phyloP scores from a whole-genome alignment of 2,888 invertebrate species.

The Stratiomys singularior region DNA sequence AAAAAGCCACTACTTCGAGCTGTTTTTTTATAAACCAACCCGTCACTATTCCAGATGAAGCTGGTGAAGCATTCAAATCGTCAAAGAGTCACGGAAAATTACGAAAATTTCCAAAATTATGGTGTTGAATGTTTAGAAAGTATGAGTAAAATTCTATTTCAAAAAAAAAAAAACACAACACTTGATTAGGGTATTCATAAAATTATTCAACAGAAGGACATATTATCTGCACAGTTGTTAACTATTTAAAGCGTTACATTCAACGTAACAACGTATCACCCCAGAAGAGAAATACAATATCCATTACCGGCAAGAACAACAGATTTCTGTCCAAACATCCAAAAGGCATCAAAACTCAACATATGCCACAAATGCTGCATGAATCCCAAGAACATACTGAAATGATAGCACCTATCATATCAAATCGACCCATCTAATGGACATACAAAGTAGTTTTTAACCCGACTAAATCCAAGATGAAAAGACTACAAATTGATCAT shows the following conservation, averaged over 20 bases:
- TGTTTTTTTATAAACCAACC: too few species aligned
- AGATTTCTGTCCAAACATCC: slow-evolving; percentile 39
- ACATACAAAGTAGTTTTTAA: slow-evolving; percentile 44
- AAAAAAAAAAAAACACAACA: too few species aligned
- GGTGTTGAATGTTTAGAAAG: too few species aligned
- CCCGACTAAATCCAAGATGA: slow-evolving; percentile 53
- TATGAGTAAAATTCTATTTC: too few species aligned
- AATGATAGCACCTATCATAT: slow-evolving; percentile 45
- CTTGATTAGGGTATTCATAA: too few species aligned
- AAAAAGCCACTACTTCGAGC: too few species aligned
- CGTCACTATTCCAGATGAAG: too few species aligned
- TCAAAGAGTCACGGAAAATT: too few species aligned
- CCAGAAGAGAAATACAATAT: slow-evolving; percentile 27
- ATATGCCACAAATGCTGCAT: slow-evolving; percentile 28
- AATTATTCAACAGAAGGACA: too few species aligned
- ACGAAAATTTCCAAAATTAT: too few species aligned
- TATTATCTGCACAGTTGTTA: slow-evolving; percentile 30
- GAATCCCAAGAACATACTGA: slow-evolving; percentile 20
- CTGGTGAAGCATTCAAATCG: too few species aligned
- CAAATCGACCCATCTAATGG: slow-evolving; percentile 44
- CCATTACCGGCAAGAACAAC: slow-evolving; percentile 23
- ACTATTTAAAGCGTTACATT: slow-evolving; percentile 18
- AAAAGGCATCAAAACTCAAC: slow-evolving; percentile 35
- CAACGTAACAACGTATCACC: slow-evolving; percentile 6
- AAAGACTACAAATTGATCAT: slow-evolving; percentile 66